These are phyloP conservation scores for Tachina grossa DNA, from an alignment of 2,888 invertebrate genomes.

Conservation along the genomic window DNA sequence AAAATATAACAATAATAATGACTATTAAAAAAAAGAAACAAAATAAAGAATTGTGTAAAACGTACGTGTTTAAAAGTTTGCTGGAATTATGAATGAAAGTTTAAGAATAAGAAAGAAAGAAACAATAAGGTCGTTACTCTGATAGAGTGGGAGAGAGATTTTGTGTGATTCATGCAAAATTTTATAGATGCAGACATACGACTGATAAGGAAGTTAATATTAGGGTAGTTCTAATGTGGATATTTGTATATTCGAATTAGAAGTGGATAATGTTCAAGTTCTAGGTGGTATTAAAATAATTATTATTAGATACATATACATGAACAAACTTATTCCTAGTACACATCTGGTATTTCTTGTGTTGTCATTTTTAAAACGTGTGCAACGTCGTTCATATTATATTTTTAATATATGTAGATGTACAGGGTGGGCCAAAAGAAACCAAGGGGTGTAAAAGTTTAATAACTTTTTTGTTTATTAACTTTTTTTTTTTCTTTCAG, in stretches of 20 bases:
- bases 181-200: neutral
- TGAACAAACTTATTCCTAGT: too few relatives aligned
- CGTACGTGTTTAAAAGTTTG: slow-evolving; percentile 69
- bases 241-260: neutral
- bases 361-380: too few relatives aligned
- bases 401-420: too few relatives aligned
- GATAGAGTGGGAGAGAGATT: slow-evolving; percentile 21
- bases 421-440: too few relatives aligned
- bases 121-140: slow-evolving; percentile 51
- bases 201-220: neutral
- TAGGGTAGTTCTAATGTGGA: slow-evolving; percentile 1
- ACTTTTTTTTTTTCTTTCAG: too few relatives aligned
- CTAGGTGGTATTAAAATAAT: too few relatives aligned
- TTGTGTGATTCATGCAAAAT: slow-evolving; percentile 42
- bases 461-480: too few relatives aligned
- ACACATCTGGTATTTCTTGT: too few relatives aligned
- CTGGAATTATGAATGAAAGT: slow-evolving; percentile 67
- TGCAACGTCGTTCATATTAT: too few relatives aligned
- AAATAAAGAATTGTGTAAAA: slow-evolving; percentile 34
- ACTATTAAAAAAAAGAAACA: slow-evolving; percentile 18
- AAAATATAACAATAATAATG: slow-evolving; percentile 26
- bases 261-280: too few relatives aligned
- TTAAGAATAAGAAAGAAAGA: slow-evolving; percentile 34
- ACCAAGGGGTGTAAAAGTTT: too few relatives aligned
- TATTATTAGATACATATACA: too few relatives aligned